Base-by-base conservation (phyloP, 2,113 vertebrate species). In the Hippocampus zosterae region DNA sequence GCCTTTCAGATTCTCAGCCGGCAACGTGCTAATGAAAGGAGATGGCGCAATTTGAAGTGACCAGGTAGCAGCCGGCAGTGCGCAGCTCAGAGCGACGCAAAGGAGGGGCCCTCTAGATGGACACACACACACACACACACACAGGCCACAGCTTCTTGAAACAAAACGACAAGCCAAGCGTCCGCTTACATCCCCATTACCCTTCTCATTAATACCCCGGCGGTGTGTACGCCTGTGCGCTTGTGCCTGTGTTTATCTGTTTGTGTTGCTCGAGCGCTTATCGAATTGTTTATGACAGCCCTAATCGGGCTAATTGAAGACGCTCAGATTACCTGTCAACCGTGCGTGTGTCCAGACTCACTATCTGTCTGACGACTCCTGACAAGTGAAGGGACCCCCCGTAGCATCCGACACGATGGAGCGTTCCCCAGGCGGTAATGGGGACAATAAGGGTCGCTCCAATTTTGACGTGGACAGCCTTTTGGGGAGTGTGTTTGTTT, bases 221-320 rank as follows among this genome's bases (percentile, higher is more conserved):
- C 29, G 61, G 74, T 77, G 86, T 77, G 73, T 37, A 42, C 52
- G 63, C 27, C 67, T 61, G 77, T 78, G 65, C 68, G 56, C 75
- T 69, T 85, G 81, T 74, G 77, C 84, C 91, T 90, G 91, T 93
- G 92, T 96, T 95, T 95, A 96, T 98, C 95, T 97, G 95, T 98
- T 97, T 98, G 94, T 95, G 89, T 96, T 98, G 94, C 94, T 86
- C 92, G 92, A 93, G 92, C 94, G 92, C 94, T 96, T 94, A 95
- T 95, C 91, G 93, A 96, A 99, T 99, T 98, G 97, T 98, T 98
- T 98, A 97, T 99, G 97, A 99, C 97, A 96, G 94, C 93, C 95
- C 94, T 99, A 98, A 99, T 97, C 96, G 95, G 94, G 92, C 94
- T 98, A 98, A 99, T 98, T 98, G 95, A 95, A 95, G 95, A 95